A percentile compares a stretch with the other conserved stretches of the same genome.
These are phyloP conservation scores for Calypte anna DNA, from an alignment of 2,113 vertebrate species.

Conservation along the genomic window DNA sequence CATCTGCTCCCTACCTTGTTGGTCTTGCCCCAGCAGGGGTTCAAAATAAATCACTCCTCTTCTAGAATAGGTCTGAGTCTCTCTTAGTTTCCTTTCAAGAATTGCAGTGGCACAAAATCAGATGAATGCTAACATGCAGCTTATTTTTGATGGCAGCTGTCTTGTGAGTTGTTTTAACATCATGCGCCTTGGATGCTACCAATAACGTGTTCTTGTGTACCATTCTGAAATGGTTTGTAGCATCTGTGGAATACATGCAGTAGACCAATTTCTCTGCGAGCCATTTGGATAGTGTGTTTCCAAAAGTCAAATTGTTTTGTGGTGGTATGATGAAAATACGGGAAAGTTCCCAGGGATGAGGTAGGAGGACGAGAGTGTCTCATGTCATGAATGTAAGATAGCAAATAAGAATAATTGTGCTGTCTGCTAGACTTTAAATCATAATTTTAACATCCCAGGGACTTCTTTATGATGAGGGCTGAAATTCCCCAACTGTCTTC, in stretches of 20 bases:
- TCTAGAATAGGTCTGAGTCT: not conserved
- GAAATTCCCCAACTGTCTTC: not conserved
- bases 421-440: not conserved
- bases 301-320: not conserved
- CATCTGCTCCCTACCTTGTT: accelerated
- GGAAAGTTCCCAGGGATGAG: not conserved
- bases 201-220: not conserved
- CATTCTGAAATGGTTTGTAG: not conserved
- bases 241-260: not conserved
- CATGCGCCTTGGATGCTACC: accelerated
- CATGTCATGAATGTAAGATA: not conserved
- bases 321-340: not conserved
- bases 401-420: not conserved
- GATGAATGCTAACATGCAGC: not conserved
- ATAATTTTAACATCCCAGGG: not conserved
- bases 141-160: not conserved
- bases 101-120: not conserved
- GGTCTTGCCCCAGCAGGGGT: not conserved
- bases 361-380: not conserved
- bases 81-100: not conserved
- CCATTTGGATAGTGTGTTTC: not conserved
- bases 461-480: not conserved
- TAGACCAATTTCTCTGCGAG: not conserved
- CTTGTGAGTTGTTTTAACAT: not conserved
- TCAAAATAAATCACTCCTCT: not conserved